phyloP scores from a whole-genome alignment of 2,888 invertebrate genomes.

The Limnephilus rhombicus region DNA sequence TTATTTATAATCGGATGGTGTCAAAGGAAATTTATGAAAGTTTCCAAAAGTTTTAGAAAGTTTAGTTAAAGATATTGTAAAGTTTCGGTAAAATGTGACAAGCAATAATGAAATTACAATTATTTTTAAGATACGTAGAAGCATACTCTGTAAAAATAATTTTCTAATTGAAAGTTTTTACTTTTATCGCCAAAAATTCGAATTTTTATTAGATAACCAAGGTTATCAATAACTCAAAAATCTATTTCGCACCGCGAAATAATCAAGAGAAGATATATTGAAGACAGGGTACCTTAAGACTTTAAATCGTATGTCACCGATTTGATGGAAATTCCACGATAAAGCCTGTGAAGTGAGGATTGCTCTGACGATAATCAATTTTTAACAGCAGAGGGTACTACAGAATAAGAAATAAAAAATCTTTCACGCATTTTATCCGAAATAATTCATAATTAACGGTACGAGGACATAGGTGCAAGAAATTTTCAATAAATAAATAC shows the following conservation, averaged over 20 bases:
- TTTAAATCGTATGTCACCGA: not conserved
- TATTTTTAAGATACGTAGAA: too few relatives aligned
- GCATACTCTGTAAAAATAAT: too few relatives aligned
- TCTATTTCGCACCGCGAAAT: not conserved
- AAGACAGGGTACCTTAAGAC: not conserved
- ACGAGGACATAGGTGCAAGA: too few relatives aligned
- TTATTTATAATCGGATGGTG: not conserved
- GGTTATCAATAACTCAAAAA: not conserved
- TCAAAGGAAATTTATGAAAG: not conserved
- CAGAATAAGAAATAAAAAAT: not conserved
- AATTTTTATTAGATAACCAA: too few relatives aligned
- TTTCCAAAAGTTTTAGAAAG: not conserved
- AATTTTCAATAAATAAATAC: too few relatives aligned
- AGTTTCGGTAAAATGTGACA: not conserved
- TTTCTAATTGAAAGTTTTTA: too few relatives aligned
- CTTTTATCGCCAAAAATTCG: too few relatives aligned
- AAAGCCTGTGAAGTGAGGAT: not conserved
- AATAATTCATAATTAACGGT: not conserved
- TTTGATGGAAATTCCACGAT: not conserved
- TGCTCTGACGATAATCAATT: not conserved
- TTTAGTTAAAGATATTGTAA: not conserved
- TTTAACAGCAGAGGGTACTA: not conserved
- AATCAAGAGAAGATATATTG: not conserved
- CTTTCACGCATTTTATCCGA: not conserved
- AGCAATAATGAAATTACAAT: not conserved